Evolutionary conservation across 2,797 vertebrate species (phyloP).

Genomic region (Enteromius afrohamiltoni): DNA sequence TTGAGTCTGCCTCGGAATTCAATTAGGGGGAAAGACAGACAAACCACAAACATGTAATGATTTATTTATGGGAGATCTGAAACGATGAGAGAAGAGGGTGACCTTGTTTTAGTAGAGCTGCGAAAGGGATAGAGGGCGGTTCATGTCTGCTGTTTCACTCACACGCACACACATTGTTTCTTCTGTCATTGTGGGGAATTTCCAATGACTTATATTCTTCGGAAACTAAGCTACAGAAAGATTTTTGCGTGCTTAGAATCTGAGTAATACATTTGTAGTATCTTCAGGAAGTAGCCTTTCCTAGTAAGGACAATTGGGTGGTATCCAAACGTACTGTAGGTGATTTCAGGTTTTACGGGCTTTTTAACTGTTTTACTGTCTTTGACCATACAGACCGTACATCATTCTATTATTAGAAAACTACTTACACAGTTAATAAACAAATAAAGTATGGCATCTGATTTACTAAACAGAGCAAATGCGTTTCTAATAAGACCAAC

Average conservation of each 20-base stretch:
- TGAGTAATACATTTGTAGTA: no score
- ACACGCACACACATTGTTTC: neutral
- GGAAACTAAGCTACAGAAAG: neutral
- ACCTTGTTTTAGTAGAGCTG: conserved; percentile 53
- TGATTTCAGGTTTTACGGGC: neutral
- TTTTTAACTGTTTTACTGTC: neutral
- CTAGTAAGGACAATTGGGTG: neutral
- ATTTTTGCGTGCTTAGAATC: neutral
- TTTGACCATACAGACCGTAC: neutral
- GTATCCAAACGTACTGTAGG: neutral
- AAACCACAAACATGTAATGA: conserved; percentile 57
- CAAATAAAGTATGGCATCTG: neutral
- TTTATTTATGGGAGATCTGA: conserved; percentile 59
- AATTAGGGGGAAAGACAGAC: conserved; percentile 54
- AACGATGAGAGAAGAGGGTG: conserved; percentile 45
- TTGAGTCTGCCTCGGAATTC: conserved; percentile 54
- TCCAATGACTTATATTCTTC: neutral
- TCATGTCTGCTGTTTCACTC: conserved; percentile 12
- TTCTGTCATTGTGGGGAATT: neutral
- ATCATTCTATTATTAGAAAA: neutral
- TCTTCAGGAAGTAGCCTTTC: neutral
- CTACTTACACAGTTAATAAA: neutral
- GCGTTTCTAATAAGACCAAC: neutral
- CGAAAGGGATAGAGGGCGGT: conserved; percentile 50
- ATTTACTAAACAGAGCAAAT: neutral